Evolutionary conservation across 1,140 invertebrate species (phyloP).

Genomic region (Elymnias hypermnestra): DNA sequence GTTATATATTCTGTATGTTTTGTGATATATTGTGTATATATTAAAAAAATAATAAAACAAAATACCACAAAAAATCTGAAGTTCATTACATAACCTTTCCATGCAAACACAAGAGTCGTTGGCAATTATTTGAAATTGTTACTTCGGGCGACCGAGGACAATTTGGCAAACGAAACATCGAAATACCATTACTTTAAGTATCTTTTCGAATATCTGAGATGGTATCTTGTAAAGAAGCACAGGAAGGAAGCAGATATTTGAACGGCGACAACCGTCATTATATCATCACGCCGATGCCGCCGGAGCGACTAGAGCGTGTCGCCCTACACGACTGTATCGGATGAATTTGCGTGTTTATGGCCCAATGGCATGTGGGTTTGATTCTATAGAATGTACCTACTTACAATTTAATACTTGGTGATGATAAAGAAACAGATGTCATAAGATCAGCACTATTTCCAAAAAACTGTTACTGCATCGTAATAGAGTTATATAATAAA

Average conservation of each 20-base stretch:
- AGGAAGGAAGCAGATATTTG: constrained; percentile 23
- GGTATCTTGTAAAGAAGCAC: constrained; percentile 19
- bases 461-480: too few relatives aligned
- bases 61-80: too few relatives aligned
- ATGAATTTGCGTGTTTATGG: constrained; percentile 12
- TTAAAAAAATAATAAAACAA: too few relatives aligned
- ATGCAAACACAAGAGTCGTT: too few relatives aligned
- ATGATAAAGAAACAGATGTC: too few relatives aligned
- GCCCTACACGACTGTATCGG: constrained; percentile 13
- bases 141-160: too few relatives aligned
- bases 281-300: constrained; percentile 9
- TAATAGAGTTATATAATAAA: too few relatives aligned
- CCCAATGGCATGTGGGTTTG: constrained; percentile 6
- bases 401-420: neutral
- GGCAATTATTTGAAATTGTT: too few relatives aligned
- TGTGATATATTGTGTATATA: too few relatives aligned
- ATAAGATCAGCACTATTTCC: too few relatives aligned
- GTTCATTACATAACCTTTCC: too few relatives aligned
- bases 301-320: constrained; percentile 10
- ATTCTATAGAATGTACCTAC: constrained; percentile 1
- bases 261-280: constrained; percentile 22
- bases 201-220: constrained; percentile 21
- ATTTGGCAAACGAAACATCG: constrained; percentile 17
- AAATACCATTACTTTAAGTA: constrained; percentile 26
- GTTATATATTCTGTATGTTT: too few relatives aligned